Evolutionary conservation across 92 coral and sea anemone genomes (phyloP), one percentile per base, ranked within the genome.

Genomic region (Actinernus sp.): DNA sequence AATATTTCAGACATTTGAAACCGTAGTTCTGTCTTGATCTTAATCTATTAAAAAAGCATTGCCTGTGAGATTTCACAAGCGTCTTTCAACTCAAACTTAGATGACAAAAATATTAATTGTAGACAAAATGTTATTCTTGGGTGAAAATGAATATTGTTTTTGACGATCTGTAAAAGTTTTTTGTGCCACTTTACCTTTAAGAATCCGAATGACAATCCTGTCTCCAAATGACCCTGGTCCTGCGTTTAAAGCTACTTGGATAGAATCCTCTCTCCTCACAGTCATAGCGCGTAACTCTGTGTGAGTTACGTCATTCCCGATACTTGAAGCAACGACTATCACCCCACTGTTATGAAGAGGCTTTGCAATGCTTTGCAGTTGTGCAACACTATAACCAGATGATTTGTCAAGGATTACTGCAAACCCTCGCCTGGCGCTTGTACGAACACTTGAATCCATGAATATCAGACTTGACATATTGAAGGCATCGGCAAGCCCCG

Each of bases 391-490:
- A 22, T 48, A 10, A 11, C 72, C 72, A 4, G 72, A 30, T 16
- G 72, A 32, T 33, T 49, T 65, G 24, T 65, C 72, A 32, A 65
- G 34, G 6, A 65, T 65, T 16, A 65, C 43, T 22, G 72, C 55
- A 32, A 65, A 49, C 17, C 72, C 60, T 49, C 72, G 48, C 13
- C 48, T 14, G 4, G 72, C 9, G 25, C 36, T 55, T 9, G 41
- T 26, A 31, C 58, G 44, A 29, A 33, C 30, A 38, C 19, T 26
- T 49, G 26, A 12, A 14, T 14, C n/a, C 22, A 0, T 32, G 31
- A 44, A 64, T 21, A 49, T 49, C 10, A 33, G 22, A 14, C 34
- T 31, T 11, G 72, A 58, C 29, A 11, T 34, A 2, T 19, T 14
- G 4, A 64, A 29, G 2, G 72, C 72, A 30, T 3, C 17, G 18